These are phyloP conservation scores for Epinephelus cyanopodus DNA, from an alignment of 2,113 vertebrate species.

Conservation along the genomic window DNA sequence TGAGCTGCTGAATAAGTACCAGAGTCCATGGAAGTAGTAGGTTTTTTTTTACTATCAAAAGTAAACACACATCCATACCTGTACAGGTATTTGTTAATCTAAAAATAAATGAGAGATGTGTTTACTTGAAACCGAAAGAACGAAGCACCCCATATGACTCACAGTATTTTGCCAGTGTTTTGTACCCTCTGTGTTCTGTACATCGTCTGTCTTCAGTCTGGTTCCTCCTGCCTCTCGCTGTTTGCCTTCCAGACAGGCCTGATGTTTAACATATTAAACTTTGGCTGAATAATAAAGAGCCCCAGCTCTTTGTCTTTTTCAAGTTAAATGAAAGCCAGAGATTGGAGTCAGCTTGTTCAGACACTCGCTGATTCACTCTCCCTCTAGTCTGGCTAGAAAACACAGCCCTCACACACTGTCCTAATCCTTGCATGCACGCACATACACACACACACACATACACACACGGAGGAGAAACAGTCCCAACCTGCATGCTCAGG, in stretches of 20 bases:
- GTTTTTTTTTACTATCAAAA: background rate
- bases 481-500: slow-evolving; percentile 69
- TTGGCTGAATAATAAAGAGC: slow-evolving; percentile 24
- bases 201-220: slow-evolving; percentile 24
- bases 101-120: background rate
- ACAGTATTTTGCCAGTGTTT: background rate
- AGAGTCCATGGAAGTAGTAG: background rate
- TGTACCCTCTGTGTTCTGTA: slow-evolving; percentile 8
- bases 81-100: background rate
- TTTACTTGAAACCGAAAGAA: background rate
- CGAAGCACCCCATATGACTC: slow-evolving; percentile 28
- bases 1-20: slow-evolving; percentile 1
- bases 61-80: background rate
- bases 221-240: slow-evolving; percentile 24
- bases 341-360: slow-evolving; percentile 60
- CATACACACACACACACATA: slow-evolving; percentile 48
- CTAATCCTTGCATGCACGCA: slow-evolving; percentile 59
- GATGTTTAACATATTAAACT: slow-evolving; percentile 63
- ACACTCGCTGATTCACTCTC: slow-evolving; percentile 50
- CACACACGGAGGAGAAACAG: slow-evolving; percentile 58
- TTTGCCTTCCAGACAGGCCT: slow-evolving; percentile 50
- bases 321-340: slow-evolving; percentile 72
- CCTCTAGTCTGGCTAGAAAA: slow-evolving; percentile 50
- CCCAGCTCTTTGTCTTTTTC: slow-evolving; percentile 55
- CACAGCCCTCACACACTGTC: slow-evolving; percentile 57